A percentile compares a stretch with the other conserved stretches of the same genome.
Evolutionary conservation across 2,113 vertebrate genomes (phyloP).

Genomic region (Siphamia tubifer): DNA sequence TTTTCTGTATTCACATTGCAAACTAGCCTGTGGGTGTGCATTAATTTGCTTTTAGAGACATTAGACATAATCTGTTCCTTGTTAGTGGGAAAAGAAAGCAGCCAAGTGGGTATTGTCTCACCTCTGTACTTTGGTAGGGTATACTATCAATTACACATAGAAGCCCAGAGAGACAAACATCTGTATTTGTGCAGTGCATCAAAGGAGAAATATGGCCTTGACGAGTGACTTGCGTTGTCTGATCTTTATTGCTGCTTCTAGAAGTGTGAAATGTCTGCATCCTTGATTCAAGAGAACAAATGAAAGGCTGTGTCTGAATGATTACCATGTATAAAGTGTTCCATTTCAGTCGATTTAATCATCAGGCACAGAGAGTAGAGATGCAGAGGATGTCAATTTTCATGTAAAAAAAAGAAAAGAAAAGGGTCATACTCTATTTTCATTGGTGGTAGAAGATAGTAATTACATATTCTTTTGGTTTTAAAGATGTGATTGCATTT

Average conservation of each 20-base stretch:
- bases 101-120: not conserved
- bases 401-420: too few relatives aligned
- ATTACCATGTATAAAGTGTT: not conserved
- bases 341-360: not conserved
- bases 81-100: not conserved
- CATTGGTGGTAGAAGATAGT: not conserved
- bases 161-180: not conserved
- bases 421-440: not conserved
- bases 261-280: not conserved
- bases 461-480: not conserved
- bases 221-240: not conserved
- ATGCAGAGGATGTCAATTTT: not conserved
- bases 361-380: not conserved
- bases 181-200: not conserved
- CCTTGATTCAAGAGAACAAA: not conserved
- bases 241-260: not conserved
- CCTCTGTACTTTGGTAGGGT: not conserved
- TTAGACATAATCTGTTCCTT: not conserved
- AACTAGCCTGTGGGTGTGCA: not conserved
- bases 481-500: not conserved
- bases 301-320: not conserved
- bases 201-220: not conserved
- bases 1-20: not conserved
- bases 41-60: constrained; percentile 4
- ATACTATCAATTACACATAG: not conserved